These are phyloP conservation scores for Coregonus sp. DNA, from an alignment of 2,797 vertebrate species.

Conservation along the genomic window DNA sequence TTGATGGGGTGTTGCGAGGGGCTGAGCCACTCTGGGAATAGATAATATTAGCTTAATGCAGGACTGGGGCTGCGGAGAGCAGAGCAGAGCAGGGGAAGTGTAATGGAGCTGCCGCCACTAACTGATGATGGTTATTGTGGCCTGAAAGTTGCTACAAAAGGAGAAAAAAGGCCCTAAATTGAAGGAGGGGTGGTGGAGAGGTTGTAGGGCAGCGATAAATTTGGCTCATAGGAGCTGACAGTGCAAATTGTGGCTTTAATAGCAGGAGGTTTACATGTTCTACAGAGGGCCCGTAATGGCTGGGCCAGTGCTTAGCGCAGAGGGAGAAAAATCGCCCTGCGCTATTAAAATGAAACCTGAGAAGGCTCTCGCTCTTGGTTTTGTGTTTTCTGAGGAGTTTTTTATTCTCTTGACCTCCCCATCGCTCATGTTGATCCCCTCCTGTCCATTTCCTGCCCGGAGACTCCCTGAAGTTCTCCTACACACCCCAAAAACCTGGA, in stretches of 20 bases:
- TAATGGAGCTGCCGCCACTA: conserved; percentile 93
- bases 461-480: conserved; percentile 62
- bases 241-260: conserved; percentile 89
- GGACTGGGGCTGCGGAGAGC: conserved; percentile 79
- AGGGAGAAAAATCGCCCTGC: conserved; percentile 72
- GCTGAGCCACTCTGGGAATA: conserved; percentile 93
- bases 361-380: conserved; percentile 55
- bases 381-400: conserved; percentile 67
- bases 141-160: conserved; percentile 91
- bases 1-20: conserved; percentile 95
- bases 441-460: conserved; percentile 72
- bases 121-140: conserved; percentile 97
- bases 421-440: conserved; percentile 75
- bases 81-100: conserved; percentile 80
- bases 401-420: conserved; percentile 49
- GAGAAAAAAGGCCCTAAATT: conserved; percentile 60
- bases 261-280: conserved; percentile 84
- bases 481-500: conserved; percentile 45
- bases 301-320: conserved; percentile 68
- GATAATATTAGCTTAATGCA: conserved; percentile 99
- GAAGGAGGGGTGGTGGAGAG: conserved; percentile 40
- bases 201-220: conserved; percentile 78
- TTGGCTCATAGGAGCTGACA: conserved; percentile 92
- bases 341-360: conserved; percentile 77
- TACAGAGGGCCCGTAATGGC: conserved; percentile 80